Percentiles rank a stretch among this genome's conserved stretches.
Conservation (phyloP, 2,888 invertebrate genomes). For the Synanthedon tipuliformis region DNA sequence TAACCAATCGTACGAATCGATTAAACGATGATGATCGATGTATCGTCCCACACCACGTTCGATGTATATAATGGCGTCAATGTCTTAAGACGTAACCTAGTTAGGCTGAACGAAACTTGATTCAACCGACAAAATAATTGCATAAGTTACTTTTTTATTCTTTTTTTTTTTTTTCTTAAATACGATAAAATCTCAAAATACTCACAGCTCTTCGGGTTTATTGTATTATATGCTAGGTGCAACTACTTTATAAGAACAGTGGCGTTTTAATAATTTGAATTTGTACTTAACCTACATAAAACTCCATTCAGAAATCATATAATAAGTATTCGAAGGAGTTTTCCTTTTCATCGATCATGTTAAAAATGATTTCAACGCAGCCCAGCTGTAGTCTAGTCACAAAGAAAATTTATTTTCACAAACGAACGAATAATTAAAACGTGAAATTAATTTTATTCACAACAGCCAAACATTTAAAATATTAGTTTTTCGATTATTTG, state of each 20-base stretch:
- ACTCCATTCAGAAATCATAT: slow-evolving; percentile 44
- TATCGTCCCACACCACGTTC: slow-evolving; percentile 21
- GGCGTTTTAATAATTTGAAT: slow-evolving; percentile 67
- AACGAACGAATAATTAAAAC: background rate
- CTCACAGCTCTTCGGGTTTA: slow-evolving; percentile 70
- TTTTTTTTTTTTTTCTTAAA: slow-evolving; percentile 44
- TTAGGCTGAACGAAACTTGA: slow-evolving; percentile 62
- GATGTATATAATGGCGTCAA: slow-evolving; percentile 39
- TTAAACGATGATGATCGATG: no score
- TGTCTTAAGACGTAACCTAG: slow-evolving; percentile 49
- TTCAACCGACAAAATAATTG: slow-evolving; percentile 50
- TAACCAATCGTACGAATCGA: no score
- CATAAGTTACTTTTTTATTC: slow-evolving; percentile 31
- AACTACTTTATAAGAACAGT: slow-evolving; percentile 70
- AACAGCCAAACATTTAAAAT: background rate
- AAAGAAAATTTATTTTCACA: background rate
- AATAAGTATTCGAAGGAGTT: slow-evolving; percentile 17
- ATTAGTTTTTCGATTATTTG: background rate
- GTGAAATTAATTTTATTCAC: background rate
- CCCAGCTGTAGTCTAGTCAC: background rate
- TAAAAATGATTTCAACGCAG: background rate
- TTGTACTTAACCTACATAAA: slow-evolving; percentile 66
- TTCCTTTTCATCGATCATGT: background rate
- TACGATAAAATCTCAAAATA: slow-evolving; percentile 71
- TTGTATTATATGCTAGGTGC: slow-evolving; percentile 68